Evolutionary conservation across 2,797 vertebrate genomes (phyloP).

Genomic region (Cephalopachus bancanus): DNA sequence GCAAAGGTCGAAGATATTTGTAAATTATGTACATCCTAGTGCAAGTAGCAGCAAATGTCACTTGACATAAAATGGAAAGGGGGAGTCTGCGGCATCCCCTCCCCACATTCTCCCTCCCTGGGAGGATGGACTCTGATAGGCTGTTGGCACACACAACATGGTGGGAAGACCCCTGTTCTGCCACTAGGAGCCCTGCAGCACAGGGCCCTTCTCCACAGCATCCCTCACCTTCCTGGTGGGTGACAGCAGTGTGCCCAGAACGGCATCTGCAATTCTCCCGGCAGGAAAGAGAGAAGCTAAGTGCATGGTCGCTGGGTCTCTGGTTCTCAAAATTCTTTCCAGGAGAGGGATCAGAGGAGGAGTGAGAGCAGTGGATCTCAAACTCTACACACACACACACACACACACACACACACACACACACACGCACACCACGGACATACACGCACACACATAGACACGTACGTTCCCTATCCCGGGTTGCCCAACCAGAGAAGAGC

Average conservation of each 20-base stretch:
- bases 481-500: too few species aligned
- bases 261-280: too few species aligned
- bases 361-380: background rate
- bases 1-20: background rate
- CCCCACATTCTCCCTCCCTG: rapidly evolving
- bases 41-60: rapidly evolving
- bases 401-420: background rate
- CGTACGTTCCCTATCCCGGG: too few species aligned
- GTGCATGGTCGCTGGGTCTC: background rate
- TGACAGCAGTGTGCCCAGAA: background rate
- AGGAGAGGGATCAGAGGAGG: background rate
- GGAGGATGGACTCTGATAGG: background rate
- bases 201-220: background rate
- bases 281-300: background rate
- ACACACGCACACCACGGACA: rapidly evolving
- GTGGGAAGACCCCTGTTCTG: background rate
- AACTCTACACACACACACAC: background rate
- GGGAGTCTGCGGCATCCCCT: rapidly evolving
- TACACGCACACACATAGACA: background rate
- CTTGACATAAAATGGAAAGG: background rate
- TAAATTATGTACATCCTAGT: background rate
- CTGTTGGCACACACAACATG: background rate
- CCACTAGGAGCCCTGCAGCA: background rate
- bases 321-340: background rate
- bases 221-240: background rate